phyloP scores from a whole-genome alignment of 2,888 invertebrate species.

The Bombyx huttoni region DNA sequence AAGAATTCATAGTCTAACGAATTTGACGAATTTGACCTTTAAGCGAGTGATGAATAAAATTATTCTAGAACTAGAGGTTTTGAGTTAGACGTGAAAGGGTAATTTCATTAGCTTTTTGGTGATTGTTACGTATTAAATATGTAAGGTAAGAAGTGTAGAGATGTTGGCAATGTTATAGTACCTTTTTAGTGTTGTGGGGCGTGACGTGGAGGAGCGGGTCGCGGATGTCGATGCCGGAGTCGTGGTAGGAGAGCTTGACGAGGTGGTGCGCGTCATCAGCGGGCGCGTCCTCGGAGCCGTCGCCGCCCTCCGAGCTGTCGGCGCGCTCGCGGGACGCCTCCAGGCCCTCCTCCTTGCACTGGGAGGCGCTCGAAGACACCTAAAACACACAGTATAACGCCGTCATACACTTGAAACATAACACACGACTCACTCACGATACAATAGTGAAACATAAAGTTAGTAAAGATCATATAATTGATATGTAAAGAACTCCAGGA shows the following conservation, averaged over 20 bases:
- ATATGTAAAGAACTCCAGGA: no score
- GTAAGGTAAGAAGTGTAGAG: no score
- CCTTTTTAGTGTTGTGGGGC: constrained; percentile 77
- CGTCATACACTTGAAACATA: not conserved
- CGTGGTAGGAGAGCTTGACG: constrained; percentile 88
- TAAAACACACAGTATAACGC: constrained; percentile 10
- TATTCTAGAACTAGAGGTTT: no score
- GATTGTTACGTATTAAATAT: no score
- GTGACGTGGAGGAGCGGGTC: constrained; percentile 80
- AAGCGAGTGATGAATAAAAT: no score
- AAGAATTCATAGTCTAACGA: no score
- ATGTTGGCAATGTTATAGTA: constrained; percentile 13
- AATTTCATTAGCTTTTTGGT: no score
- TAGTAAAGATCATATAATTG: not conserved
- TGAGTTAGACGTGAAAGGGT: no score
- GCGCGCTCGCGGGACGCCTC: constrained; percentile 27
- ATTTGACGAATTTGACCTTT: no score
- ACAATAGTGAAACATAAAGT: not conserved
- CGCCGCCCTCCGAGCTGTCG: constrained; percentile 16
- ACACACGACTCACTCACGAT: not conserved
- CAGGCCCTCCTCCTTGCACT: constrained; percentile 47
- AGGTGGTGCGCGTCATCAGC: constrained; percentile 65
- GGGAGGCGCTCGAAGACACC: constrained; percentile 57
- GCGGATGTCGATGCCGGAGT: constrained; percentile 91
- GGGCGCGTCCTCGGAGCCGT: constrained; percentile 29